Base-by-base conservation (phyloP, 2,113 vertebrate species). In the Ammodramus savannarum region DNA sequence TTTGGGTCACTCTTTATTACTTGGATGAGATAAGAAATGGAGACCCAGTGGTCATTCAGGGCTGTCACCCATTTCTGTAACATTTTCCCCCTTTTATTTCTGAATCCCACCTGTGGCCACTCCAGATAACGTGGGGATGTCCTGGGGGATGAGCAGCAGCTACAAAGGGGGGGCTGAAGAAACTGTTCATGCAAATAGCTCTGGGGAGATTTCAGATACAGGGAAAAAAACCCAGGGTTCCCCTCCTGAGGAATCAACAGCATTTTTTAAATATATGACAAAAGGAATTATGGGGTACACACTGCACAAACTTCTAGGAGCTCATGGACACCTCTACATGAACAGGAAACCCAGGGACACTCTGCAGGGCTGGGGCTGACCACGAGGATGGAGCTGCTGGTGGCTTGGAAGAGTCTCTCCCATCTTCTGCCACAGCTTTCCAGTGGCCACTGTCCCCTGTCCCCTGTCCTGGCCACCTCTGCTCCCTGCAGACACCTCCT, bases 181-280 rank as follows among this genome's bases (percentile, higher is more conserved):
- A 93, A 85, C 41, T 66, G 38, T 78, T 96, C 96, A 97, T 97
- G 97, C 97, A 97, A 39, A 68, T 72, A 90, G 80, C 81, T 95
- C 79, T 48, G 69, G 26, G 63, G 92, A 94, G 44, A 74, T 52
- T 76, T 74, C 72, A 95, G 75, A 93, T 92, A 94, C 75, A 68
- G 91, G 87, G 72, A 7, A 62, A 89, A 96, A 59, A 36, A 23
- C 4, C 44, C 68, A 36, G n/a, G 39, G 9, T 59, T 62, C 62
- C 62, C 81, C 83, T 89, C 91, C 80, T 13, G 76, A 96, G 96
- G 94, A 94, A 92, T 84, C 78, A 26, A 95, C 52, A 46, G 41
- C 27, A 34, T 79, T 94, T 86, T 57, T n/a, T 44, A 1, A 43
- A 52, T 85, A 84, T 74, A 93, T 25, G 85, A 90, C 71, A 82